These are phyloP conservation scores for Quadriops clusia DNA, from an alignment of 2,888 invertebrate genomes.

Conservation along the genomic window DNA sequence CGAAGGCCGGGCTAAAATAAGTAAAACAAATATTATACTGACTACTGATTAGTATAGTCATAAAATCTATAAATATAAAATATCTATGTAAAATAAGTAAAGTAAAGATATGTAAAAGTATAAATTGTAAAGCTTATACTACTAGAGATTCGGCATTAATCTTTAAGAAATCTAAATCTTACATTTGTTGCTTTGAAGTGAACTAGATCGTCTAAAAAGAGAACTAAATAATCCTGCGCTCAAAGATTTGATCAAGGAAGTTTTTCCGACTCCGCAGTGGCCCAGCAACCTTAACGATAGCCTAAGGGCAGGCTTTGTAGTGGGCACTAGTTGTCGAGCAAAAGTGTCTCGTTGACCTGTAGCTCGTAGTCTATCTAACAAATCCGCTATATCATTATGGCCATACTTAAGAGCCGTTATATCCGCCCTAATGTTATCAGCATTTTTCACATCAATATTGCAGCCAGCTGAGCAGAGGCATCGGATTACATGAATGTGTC, in stretches of 20 bases:
- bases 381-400: slow-evolving; percentile 53
- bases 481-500: slow-evolving; percentile 56
- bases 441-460: slow-evolving; percentile 52
- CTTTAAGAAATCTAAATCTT: slow-evolving; percentile 16
- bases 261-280: slow-evolving; percentile 61
- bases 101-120: too few species aligned
- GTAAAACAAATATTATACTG: slow-evolving; percentile 6
- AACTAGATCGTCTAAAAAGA: slow-evolving; percentile 48
- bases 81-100: too few species aligned
- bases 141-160: background rate
- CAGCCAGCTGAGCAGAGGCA: slow-evolving; percentile 61
- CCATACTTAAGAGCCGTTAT: slow-evolving; percentile 67
- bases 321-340: slow-evolving; percentile 49
- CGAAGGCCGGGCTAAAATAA: slow-evolving; percentile 36
- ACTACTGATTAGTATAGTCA: too few species aligned
- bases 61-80: too few species aligned
- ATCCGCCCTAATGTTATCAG: slow-evolving; percentile 61
- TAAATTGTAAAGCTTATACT: too few species aligned
- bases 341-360: slow-evolving; percentile 36
- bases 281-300: slow-evolving; percentile 61
- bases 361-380: slow-evolving; percentile 52
- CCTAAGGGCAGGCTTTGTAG: slow-evolving; percentile 43
- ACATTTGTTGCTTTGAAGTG: slow-evolving; percentile 37
- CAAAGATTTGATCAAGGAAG: slow-evolving; percentile 51
- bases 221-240: slow-evolving; percentile 56